These are phyloP conservation scores for Mormyrus iriodes DNA, from an alignment of 2,113 vertebrate genomes.

Conservation along the genomic window DNA sequence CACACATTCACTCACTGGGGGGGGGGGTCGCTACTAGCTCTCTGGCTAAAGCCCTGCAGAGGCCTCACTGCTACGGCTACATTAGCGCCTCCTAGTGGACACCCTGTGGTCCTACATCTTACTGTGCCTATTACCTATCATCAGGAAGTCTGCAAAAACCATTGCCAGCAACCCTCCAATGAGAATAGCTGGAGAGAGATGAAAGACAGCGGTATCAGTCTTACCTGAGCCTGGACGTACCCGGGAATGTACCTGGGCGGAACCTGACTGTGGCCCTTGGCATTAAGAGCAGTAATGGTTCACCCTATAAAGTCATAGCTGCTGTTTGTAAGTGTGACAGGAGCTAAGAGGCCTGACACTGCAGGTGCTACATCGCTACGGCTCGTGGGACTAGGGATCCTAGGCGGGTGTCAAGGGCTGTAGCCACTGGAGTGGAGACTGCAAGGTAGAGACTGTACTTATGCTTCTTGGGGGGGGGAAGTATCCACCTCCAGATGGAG, in stretches of 20 bases:
- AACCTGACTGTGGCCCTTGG: not conserved
- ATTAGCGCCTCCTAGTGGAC: not conserved
- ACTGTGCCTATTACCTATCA: constrained; percentile 65
- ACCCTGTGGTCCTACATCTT: constrained; percentile 32
- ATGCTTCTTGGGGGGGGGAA: not conserved
- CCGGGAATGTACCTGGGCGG: constrained; percentile 27
- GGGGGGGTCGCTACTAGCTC: not conserved
- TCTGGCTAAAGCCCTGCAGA: not conserved
- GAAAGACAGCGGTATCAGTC: constrained; percentile 42
- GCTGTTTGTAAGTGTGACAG: not conserved
- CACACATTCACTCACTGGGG: not conserved
- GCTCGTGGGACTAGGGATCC: not conserved
- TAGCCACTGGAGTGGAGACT: not conserved
- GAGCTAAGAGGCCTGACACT: not conserved
- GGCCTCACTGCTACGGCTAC: not conserved
- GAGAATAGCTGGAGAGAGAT: constrained; percentile 65
- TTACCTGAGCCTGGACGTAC: constrained; percentile 39
- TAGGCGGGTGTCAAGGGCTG: not conserved
- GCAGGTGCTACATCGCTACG: not conserved
- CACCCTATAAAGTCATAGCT: not conserved
- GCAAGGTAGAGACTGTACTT: not conserved
- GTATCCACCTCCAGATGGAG: not conserved
- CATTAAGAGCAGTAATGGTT: not conserved
- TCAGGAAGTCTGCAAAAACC: constrained; percentile 68
- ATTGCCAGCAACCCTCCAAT: constrained; percentile 65